These are phyloP conservation scores for Pogonophryne albipinna DNA, from an alignment of 2,797 vertebrate species.

Conservation along the genomic window DNA sequence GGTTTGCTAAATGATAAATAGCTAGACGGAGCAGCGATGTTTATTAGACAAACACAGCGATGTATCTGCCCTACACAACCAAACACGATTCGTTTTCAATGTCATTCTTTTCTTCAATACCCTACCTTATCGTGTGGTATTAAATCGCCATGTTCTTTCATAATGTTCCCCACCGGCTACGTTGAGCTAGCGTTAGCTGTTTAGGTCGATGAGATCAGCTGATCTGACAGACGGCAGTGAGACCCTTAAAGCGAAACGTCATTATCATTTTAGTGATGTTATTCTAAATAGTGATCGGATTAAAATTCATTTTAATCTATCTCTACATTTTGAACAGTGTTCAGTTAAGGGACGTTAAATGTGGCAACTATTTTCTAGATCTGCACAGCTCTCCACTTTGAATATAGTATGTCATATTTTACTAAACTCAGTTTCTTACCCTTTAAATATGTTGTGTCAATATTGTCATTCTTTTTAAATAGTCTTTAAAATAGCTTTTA, in stretches of 20 bases:
- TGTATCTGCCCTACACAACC: accelerated
- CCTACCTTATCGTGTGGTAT: conserved; percentile 46
- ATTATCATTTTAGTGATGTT: too few relatives aligned
- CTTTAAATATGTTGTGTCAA: too few relatives aligned
- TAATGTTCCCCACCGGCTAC: conserved; percentile 41
- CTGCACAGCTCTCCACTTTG: too few relatives aligned
- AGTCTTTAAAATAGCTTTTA: too few relatives aligned
- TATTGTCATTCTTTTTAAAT: too few relatives aligned
- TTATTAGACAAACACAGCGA: not conserved
- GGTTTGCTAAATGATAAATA: conserved; percentile 41
- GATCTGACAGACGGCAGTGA: conserved; percentile 26
- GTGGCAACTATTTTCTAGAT: not conserved
- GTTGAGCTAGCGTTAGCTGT: conserved; percentile 55
- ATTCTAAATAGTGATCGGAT: not conserved
- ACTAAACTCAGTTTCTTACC: too few relatives aligned
- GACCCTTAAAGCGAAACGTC: conserved; percentile 27
- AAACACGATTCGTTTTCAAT: accelerated
- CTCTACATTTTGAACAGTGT: not conserved
- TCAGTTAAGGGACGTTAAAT: not conserved
- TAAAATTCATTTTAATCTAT: not conserved
- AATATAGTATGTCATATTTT: too few relatives aligned
- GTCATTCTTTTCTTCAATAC: not conserved
- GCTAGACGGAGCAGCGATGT: not conserved
- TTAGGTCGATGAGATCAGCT: conserved; percentile 69
- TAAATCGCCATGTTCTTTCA: conserved; percentile 34